These are phyloP conservation scores for Noctua pronuba DNA, from an alignment of 2,888 invertebrate species.

Conservation along the genomic window DNA sequence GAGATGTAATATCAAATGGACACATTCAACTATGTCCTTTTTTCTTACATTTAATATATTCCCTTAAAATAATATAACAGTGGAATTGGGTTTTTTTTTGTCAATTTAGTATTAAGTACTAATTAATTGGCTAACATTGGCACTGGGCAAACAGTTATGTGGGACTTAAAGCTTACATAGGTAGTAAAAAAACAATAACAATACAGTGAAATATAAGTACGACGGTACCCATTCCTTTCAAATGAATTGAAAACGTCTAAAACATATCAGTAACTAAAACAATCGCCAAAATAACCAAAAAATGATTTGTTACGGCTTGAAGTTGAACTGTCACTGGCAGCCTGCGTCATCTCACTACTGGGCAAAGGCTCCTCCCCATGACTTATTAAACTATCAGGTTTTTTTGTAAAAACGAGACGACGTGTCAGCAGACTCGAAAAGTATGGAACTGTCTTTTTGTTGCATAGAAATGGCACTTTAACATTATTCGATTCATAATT, in stretches of 20 bases:
- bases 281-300: slow-evolving; percentile 20
- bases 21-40: neutral
- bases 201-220: neutral
- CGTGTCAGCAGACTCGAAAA: slow-evolving; percentile 97
- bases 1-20: neutral
- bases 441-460: slow-evolving; percentile 98
- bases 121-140: neutral
- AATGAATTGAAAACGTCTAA: neutral
- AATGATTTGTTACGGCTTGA: slow-evolving; percentile 9
- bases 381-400: slow-evolving; percentile 49
- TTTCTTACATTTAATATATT: neutral
- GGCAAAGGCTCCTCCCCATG: neutral
- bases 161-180: neutral
- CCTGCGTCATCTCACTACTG: neutral
- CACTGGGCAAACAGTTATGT: neutral
- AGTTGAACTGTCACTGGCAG: neutral
- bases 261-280: neutral
- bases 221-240: neutral
- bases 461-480: slow-evolving; percentile 93
- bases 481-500: slow-evolving; percentile 96
- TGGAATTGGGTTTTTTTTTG: neutral
- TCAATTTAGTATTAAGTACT: neutral
- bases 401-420: slow-evolving; percentile 92
- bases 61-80: neutral
- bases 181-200: neutral